Base-by-base conservation (phyloP, 2,797 vertebrate species). In the Labeo calbasu region DNA sequence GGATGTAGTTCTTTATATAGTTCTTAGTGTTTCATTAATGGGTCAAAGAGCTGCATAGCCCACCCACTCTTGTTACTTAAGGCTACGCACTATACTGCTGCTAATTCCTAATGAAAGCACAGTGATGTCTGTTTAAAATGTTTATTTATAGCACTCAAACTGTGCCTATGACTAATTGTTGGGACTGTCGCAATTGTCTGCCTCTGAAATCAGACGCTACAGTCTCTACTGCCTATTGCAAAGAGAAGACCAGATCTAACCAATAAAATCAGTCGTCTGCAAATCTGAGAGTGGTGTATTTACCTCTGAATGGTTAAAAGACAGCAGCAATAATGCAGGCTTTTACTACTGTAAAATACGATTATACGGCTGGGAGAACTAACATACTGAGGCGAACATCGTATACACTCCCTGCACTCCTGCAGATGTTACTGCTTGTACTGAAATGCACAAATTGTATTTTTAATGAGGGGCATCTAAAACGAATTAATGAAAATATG, bases 391-490 rank as follows among this genome's bases (percentile, higher is more conserved):
- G 77, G 55, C 14, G 66, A 86, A 82, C 63, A 79, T 72, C 7
- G n/a, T 83, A 87, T 50, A 63, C 5, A 83, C 63, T 66, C 15
- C 65, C 46, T 23, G 21, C n/a, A 78, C 53, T 75, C 19, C 32
- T 76, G 69, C 21, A 69, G 66, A 84, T 78, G 66, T 66, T 61
- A 57, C 36, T 43, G 65, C 79, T 72, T 19, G 25, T 81, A 72
- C 48, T 66, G 78, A 81, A 83, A 81, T 36, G 65, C 79, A 86
- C 66, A 86, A 76, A 55, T 76, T 83, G 40, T 55, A 85, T 86
- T 55, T 81, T 85, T 88, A 83, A 77, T 59, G 32, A 68, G 77
- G 36, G 83, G 32, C 50, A 84, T 79, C 85, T 85, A 84, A 86
- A 85, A 65, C 2, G 21, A 83, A 84, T 84, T 65, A 84, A 86